These are phyloP conservation scores for Palythoa heliodiscus DNA, from an alignment of 92 coral and sea anemone genomes.

Conservation along the genomic window DNA sequence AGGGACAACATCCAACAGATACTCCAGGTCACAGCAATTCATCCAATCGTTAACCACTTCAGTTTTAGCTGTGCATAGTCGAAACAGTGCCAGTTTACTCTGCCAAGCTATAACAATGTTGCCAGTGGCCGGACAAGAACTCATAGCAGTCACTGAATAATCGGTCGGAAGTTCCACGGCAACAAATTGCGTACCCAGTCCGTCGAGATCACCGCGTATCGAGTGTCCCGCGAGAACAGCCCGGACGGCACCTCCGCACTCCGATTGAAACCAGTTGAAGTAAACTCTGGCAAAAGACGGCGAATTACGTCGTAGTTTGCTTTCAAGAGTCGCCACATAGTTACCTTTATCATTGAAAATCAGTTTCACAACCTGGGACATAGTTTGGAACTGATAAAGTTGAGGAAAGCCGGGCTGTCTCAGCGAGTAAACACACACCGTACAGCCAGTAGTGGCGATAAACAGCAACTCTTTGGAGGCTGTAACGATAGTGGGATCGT, in stretches of 20 bases:
- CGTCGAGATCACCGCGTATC: constrained; percentile 51
- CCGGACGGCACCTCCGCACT: constrained; percentile 63
- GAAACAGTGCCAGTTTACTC: constrained; percentile 66
- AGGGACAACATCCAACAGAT: constrained; percentile 75
- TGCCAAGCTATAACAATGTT: constrained; percentile 77
- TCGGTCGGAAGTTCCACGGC: constrained; percentile 77
- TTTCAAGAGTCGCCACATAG: constrained; percentile 80
- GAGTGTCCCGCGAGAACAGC: constrained; percentile 84
- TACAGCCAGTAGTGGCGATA: constrained; percentile 73
- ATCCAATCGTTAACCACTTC: constrained; percentile 43
- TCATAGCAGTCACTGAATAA: constrained; percentile 61
- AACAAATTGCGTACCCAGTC: constrained; percentile 51
- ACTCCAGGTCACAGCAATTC: constrained; percentile 73
- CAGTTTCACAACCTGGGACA: constrained; percentile 77
- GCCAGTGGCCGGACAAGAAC: constrained; percentile 78
- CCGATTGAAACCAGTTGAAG: constrained; percentile 85
- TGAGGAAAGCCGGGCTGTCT: constrained; percentile 80
- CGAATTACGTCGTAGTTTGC: constrained; percentile 55
- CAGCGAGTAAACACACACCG: constrained; percentile 84
- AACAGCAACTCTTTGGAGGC: constrained; percentile 78
- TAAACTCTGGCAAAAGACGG: constrained; percentile 80
- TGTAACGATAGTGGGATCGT: constrained; percentile 71
- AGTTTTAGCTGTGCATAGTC: constrained; percentile 58
- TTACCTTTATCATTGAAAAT: constrained; percentile 81
- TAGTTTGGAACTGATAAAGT: constrained; percentile 82